Evolutionary conservation across 2,797 vertebrate genomes (phyloP), one percentile per base, ranked within the genome.

Genomic region (Lagodon rhomboides): DNA sequence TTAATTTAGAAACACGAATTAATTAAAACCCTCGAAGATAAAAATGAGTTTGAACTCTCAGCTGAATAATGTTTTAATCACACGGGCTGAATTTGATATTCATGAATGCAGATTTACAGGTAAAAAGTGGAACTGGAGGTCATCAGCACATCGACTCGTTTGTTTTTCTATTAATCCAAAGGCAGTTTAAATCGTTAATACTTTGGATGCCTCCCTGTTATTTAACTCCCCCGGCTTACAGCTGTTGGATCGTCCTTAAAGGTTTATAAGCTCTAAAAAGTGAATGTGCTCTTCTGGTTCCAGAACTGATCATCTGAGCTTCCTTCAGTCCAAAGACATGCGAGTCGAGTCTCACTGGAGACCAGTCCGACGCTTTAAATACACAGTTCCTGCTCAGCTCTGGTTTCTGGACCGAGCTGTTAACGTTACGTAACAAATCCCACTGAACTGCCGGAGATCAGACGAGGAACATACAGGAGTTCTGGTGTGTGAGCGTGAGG

Each of bases 401-500:
- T 5, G 30, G 49, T 43, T 12, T 70, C 20, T 62, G 66, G 25
- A 51, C 17, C 22, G 41, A 46, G 58, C 23, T 27, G 59, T 25
- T 1, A 5, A 18, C 20, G 46, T 72, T 50, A 12, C 18, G 2
- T 43, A 70, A 68, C 50, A 63, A 27, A 63, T 68, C 41, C 58
- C 58, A 55, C 38, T 20, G 23, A 54, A 12, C 12, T 11, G n/a
- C 23, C 23, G 3, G 54, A 51, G 20, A 50, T 66, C 56, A 11
- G 46, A 6, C 22, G 12, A 55, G 59, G 23, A 54, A 74, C 70
- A 62, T 56, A 12, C 55, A 25, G 58, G 51, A 65, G 46, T 64
- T 41, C 22, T 62, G 68, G 12, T 63, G 68, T 76, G 43, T 76
- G 43, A 68, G 53, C 8, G 34, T 34, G 41, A 66, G 63, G 54